Base-by-base conservation (phyloP, 2,797 vertebrate species). In the Microctenopoma steveboyesi region DNA sequence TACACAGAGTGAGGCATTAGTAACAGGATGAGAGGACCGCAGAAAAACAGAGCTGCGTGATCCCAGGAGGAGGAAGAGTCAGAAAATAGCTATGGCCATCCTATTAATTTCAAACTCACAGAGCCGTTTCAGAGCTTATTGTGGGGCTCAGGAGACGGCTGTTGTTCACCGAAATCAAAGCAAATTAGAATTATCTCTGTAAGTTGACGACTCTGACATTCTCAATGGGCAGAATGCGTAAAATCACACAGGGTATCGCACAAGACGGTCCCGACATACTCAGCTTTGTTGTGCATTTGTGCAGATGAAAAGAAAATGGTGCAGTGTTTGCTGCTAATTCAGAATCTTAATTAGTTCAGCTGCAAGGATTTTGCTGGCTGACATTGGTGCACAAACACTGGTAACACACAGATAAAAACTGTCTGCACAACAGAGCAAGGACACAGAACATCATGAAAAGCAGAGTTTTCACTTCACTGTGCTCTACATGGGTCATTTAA, bases 11-110 rank as follows among this genome's bases (percentile, higher is more conserved):
- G 85, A 61, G 88, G 90, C 87, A 88, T 90, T 86, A 85, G 90
- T 90, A 88, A 92, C 89, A 90, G 91, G 90, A 92, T 88, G 84
- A 92, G 88, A 76, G 73, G 78, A 90, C 92, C 87, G 72, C 92
- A 89, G 85, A 86, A 89, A 87, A 89, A 79, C 76, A 82, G 84
- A 89, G 88, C 89, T 80, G 73, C 61, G 0, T 72, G 71, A 53
- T 82, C 85, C 88, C 88, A 18, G 16, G 88, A 85, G 88, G 79
- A 77, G 35, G 12, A 49, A 27, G 66, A 83, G 88, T 74, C 85
- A 89, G 89, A 86, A 90, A 88, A 85, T 86, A 87, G 82, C 86
- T 63, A 40, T 45, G 81, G 85, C 82, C 82, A 54, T 74, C 82
- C 88, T 88, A 87, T 89, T 88, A 72, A 90, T 90, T 88, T 89